A percentile compares a stretch with the other conserved stretches of the same genome.
These are phyloP conservation scores for Heteropelma amictum DNA, from an alignment of 2,888 invertebrate genomes.

Conservation along the genomic window DNA sequence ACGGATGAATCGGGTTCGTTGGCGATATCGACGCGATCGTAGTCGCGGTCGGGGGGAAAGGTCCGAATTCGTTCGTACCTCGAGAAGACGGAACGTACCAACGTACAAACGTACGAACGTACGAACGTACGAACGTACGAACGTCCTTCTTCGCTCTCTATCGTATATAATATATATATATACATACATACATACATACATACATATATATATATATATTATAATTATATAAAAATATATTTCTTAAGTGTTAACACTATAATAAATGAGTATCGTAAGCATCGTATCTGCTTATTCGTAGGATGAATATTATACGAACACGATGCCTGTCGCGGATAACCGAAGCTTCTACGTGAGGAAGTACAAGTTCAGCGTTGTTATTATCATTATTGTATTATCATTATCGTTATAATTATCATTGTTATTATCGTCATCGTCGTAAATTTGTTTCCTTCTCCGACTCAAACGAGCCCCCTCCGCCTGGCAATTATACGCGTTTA, in stretches of 20 bases:
- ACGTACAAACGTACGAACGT: constrained; percentile 45
- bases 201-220: constrained; percentile 78
- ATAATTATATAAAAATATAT: constrained; percentile 78
- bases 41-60: too few relatives aligned
- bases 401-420: constrained; percentile 30
- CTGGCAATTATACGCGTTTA: constrained; percentile 59
- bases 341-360: constrained; percentile 75
- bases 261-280: constrained; percentile 78
- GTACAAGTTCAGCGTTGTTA: constrained; percentile 65
- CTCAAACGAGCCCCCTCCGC: constrained; percentile 28
- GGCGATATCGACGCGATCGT: too few relatives aligned
- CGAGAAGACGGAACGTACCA: neutral
- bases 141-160: constrained; percentile 69
- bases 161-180: constrained; percentile 72
- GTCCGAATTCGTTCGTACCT: too few relatives aligned
- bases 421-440: constrained; percentile 12
- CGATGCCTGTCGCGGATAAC: constrained; percentile 78
- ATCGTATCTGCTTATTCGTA: constrained; percentile 68
- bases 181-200: too few relatives aligned
- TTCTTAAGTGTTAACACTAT: constrained; percentile 78
- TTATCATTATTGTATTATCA: constrained; percentile 18
- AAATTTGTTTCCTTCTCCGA: constrained; percentile 25
- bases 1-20: too few relatives aligned
- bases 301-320: constrained; percentile 71
- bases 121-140: constrained; percentile 65